Conservation (phyloP, 2,888 invertebrate genomes). For the Crioceris asparagi region DNA sequence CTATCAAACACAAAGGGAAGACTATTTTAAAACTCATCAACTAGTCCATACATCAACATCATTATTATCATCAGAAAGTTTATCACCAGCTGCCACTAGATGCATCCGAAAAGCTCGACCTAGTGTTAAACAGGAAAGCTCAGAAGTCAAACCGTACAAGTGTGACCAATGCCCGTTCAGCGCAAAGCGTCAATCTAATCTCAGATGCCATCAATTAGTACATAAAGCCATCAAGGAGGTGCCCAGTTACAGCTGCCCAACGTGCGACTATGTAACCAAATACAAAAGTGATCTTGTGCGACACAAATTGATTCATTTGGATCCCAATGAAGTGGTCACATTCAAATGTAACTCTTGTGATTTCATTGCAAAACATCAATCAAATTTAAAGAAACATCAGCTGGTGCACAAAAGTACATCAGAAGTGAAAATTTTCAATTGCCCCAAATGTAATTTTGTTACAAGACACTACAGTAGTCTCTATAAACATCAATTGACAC, state of each 20-base stretch:
- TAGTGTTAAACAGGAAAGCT: too few species aligned
- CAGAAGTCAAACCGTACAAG: not conserved
- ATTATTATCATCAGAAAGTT: too few species aligned
- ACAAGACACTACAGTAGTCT: not conserved
- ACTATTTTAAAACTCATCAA: too few species aligned
- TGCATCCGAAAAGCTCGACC: too few species aligned
- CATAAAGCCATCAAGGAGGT: too few species aligned
- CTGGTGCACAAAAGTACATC: not conserved
- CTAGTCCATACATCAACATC: too few species aligned
- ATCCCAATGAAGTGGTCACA: too few species aligned
- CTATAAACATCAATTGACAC: too few species aligned
- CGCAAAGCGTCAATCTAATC: not conserved
- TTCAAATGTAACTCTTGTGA: not conserved
- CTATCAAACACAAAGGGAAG: too few species aligned
- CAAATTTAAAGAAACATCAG: not conserved
- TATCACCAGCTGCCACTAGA: too few species aligned
- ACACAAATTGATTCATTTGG: not conserved
- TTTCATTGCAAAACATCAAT: not conserved
- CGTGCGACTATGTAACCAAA: not conserved
- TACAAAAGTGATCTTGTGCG: not conserved
- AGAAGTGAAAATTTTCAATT: not conserved
- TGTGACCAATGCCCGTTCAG: not conserved
- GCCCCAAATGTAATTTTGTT: not conserved
- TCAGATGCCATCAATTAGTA: not conserved
- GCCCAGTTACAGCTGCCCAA: too few species aligned